Evolutionary conservation across 1,140 invertebrate species (phyloP).

Genomic region (Drosophila ercepeae): DNA sequence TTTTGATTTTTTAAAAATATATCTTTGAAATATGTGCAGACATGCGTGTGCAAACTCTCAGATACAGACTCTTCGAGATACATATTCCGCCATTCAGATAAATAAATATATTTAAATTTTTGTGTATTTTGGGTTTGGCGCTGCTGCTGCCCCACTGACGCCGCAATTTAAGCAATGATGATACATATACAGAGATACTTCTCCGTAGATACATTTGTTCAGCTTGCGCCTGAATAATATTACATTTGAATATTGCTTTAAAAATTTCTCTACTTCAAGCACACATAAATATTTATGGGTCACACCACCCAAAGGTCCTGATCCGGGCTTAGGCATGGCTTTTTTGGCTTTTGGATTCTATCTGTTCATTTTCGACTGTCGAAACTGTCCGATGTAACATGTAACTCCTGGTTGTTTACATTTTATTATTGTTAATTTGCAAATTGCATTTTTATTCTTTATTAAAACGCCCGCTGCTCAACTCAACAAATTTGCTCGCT

Average conservation of each 20-base stretch:
- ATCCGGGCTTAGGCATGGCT: neutral
- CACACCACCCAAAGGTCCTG: conserved; percentile 4
- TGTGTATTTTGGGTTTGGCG: conserved; percentile 9
- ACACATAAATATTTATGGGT: conserved; percentile 40
- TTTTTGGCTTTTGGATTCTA: conserved; percentile 8
- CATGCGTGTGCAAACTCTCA: conserved; percentile 18
- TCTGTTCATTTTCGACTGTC: neutral
- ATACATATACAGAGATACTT: conserved; percentile 1
- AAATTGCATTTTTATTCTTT: conserved; percentile 69
- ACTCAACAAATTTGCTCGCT: neutral
- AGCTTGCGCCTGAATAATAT: conserved; percentile 2
- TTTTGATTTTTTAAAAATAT: conserved; percentile 82
- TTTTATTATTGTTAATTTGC: conserved; percentile 68
- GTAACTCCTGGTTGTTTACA: conserved; percentile 48
- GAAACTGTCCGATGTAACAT: conserved; percentile 10
- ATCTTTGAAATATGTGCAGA: conserved; percentile 48
- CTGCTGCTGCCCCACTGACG: conserved; percentile 4
- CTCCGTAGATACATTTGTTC: conserved; percentile 22
- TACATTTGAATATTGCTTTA: conserved; percentile 62
- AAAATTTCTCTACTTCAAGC: conserved; percentile 39
- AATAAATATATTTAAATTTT: conserved; percentile 44
- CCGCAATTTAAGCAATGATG: conserved; percentile 15
- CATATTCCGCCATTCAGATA: conserved; percentile 39
- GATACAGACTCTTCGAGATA: conserved; percentile 15
- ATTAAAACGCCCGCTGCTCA: conserved; percentile 21